These are phyloP conservation scores for Lagopus muta DNA, from an alignment of 2,113 vertebrate genomes.

Conservation along the genomic window DNA sequence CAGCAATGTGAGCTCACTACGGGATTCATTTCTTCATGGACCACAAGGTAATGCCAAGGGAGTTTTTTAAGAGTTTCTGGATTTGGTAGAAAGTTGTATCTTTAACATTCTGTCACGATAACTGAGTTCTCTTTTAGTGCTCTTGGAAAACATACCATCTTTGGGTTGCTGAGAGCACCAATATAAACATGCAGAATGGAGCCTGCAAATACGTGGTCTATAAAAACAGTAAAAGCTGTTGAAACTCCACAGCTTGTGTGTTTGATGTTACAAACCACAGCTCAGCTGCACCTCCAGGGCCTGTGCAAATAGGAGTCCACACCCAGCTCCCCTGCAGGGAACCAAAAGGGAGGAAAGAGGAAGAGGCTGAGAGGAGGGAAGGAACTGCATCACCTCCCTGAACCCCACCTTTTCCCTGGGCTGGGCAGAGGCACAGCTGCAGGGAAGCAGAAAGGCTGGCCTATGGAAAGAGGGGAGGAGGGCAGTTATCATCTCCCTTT, in stretches of 20 bases:
- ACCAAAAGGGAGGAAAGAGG: neutral
- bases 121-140: neutral
- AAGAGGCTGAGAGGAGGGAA: neutral
- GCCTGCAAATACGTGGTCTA: neutral
- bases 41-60: neutral
- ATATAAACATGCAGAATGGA: neutral
- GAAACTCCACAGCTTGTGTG: accelerated
- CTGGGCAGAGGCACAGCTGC: neutral
- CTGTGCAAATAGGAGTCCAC: neutral
- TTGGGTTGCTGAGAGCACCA: neutral
- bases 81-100: neutral
- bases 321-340: neutral
- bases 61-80: neutral
- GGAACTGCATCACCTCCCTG: neutral
- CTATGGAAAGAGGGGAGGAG: neutral
- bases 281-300: neutral
- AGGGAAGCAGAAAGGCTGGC: neutral
- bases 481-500: neutral
- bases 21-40: neutral
- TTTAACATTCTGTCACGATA: neutral
- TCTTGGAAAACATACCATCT: neutral
- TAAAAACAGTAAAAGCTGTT: neutral
- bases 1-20: neutral
- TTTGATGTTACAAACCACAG: neutral
- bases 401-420: neutral